Conservation (phyloP, 2,888 invertebrate genomes). For the Macaria notata region DNA sequence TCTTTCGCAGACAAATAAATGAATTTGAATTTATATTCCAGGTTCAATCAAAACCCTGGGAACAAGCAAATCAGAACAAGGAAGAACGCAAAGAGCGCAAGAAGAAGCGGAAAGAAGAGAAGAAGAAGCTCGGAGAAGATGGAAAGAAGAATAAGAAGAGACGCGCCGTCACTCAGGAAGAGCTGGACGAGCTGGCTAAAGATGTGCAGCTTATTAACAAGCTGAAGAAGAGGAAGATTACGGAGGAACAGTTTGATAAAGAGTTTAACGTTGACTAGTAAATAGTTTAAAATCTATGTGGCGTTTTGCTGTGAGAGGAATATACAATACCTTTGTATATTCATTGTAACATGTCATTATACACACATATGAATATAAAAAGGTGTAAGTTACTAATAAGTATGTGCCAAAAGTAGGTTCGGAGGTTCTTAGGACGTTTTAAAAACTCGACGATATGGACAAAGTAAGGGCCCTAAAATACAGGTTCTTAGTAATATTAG, state of each 20-base stretch:
- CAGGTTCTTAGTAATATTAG: too few relatives aligned
- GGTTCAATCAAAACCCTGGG: conserved; percentile 88
- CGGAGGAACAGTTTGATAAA: conserved; percentile 85
- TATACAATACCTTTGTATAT: not conserved
- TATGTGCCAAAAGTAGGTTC: too few relatives aligned
- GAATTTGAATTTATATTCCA: conserved; percentile 43
- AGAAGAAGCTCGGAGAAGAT: conserved; percentile 71
- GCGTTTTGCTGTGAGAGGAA: not conserved
- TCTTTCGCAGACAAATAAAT: too few relatives aligned
- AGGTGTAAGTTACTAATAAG: too few relatives aligned
- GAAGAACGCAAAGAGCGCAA: conserved; percentile 84
- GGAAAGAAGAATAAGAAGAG: conserved; percentile 68
- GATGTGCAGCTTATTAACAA: conserved; percentile 94
- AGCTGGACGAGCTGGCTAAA: conserved; percentile 88
- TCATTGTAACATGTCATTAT: not conserved
- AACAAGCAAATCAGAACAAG: conserved; percentile 87
- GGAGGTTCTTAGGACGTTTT: too few relatives aligned
- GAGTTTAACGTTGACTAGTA: conserved; percentile 78
- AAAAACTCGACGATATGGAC: too few relatives aligned
- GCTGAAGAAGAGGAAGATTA: conserved; percentile 91
- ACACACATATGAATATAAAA: too few relatives aligned
- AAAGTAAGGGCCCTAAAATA: too few relatives aligned
- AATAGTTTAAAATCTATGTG: conserved; percentile 1
- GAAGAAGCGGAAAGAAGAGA: conserved; percentile 83
- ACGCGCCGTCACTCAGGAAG: conserved; percentile 84